Percentiles rank a stretch among this genome's conserved stretches.
Conservation (phyloP, 2,797 vertebrate species). For the Avahi laniger region DNA sequence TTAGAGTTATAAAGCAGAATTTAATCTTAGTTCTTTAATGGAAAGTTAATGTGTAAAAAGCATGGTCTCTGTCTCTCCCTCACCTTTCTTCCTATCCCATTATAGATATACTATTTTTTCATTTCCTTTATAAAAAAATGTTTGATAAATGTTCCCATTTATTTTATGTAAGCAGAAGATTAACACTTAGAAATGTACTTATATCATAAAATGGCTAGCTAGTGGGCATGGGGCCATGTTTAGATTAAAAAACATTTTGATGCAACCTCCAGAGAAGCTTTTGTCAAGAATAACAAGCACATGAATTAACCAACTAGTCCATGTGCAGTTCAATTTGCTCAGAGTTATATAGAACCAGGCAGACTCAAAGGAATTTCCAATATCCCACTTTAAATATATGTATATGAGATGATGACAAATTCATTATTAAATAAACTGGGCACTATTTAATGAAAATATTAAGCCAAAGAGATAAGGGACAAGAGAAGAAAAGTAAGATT, state of each 20-base stretch:
- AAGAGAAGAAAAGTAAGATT: neutral
- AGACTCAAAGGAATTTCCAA: neutral
- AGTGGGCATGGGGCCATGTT: neutral
- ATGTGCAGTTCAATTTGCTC: neutral
- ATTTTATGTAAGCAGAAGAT: slow-evolving; percentile 37
- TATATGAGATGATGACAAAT: neutral
- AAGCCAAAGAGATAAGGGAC: neutral
- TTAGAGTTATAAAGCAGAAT: slow-evolving; percentile 43
- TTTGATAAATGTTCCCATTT: neutral
- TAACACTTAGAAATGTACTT: slow-evolving; percentile 11
- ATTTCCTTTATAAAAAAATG: neutral
- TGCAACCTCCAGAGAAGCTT: neutral
- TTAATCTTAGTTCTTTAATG: slow-evolving; percentile 45
- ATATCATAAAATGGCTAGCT: slow-evolving; percentile 12
- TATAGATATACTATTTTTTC: neutral
- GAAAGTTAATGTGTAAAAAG: slow-evolving; percentile 38
- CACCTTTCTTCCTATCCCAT: neutral
- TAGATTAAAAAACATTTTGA: neutral
- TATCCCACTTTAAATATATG: neutral
- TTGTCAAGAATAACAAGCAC: neutral
- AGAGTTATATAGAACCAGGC: neutral
- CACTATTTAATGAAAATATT: neutral
- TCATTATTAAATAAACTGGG: neutral
- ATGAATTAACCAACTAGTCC: neutral
- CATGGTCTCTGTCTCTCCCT: neutral